Percentiles rank a stretch among this genome's conserved stretches.
These are phyloP conservation scores for Diorhabda carinulata DNA, from an alignment of 1,140 invertebrate genomes.

Conservation along the genomic window DNA sequence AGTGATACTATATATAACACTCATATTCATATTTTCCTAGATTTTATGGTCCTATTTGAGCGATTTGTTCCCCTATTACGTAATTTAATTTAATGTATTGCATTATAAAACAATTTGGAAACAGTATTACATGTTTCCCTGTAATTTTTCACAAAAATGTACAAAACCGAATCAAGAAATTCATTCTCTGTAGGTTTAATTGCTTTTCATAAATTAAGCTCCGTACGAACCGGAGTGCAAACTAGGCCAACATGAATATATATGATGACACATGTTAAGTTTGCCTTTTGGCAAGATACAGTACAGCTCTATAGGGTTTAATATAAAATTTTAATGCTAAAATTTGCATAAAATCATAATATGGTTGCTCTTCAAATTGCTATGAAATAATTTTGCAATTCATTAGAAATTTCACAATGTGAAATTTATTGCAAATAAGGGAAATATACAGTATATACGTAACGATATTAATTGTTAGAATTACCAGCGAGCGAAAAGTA, in stretches of 20 bases:
- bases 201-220: conserved; percentile 30
- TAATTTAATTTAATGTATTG: too few relatives aligned
- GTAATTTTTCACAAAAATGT: not conserved
- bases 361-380: not conserved
- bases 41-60: too few relatives aligned
- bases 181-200: conserved; percentile 28
- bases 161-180: conserved; percentile 14
- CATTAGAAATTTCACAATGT: not conserved
- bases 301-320: not conserved
- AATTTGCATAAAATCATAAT: not conserved
- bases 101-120: too few relatives aligned
- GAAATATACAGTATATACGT: too few relatives aligned
- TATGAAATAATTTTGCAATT: not conserved
- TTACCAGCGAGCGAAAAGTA: too few relatives aligned
- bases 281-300: conserved; percentile 6
- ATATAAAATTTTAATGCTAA: not conserved
- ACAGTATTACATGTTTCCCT: too few relatives aligned
- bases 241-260: conserved; percentile 25
- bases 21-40: too few relatives aligned
- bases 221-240: conserved; percentile 23
- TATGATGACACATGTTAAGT: conserved; percentile 25
- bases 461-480: too few relatives aligned
- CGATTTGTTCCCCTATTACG: too few relatives aligned
- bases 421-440: too few relatives aligned
- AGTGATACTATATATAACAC: too few relatives aligned